Conservation (phyloP, 1,140 invertebrate genomes). For the Antheraea mylitta region DNA sequence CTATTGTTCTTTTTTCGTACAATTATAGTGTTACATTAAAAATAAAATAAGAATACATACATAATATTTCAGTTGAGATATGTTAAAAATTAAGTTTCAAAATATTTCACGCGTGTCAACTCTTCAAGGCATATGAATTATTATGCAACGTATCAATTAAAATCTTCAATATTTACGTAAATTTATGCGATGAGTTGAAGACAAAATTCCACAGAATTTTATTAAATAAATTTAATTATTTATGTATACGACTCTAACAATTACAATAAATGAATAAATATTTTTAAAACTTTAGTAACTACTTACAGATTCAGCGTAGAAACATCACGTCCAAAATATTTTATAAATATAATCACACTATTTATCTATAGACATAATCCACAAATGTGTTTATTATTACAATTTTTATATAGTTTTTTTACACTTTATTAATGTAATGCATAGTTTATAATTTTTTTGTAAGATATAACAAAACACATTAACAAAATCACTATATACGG, state of each 20-base stretch:
- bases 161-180: too few species aligned
- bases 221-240: too few species aligned
- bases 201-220: too few species aligned
- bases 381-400: neutral
- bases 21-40: neutral
- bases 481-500: neutral
- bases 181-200: too few species aligned
- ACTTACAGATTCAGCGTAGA: neutral
- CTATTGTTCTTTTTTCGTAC: neutral
- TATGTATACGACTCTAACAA: too few species aligned
- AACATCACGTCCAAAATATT: neutral
- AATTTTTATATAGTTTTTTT: neutral
- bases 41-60: neutral
- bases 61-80: too few species aligned
- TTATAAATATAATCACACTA: neutral
- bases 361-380: neutral
- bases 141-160: too few species aligned
- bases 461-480: neutral
- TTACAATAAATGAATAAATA: too few species aligned
- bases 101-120: too few species aligned
- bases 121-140: too few species aligned
- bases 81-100: too few species aligned
- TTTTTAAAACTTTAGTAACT: neutral
- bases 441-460: neutral
- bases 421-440: neutral